Evolutionary conservation across 2,113 vertebrate species (phyloP), one percentile per base, ranked within the genome.

Genomic region (Entelurus aequoreus): DNA sequence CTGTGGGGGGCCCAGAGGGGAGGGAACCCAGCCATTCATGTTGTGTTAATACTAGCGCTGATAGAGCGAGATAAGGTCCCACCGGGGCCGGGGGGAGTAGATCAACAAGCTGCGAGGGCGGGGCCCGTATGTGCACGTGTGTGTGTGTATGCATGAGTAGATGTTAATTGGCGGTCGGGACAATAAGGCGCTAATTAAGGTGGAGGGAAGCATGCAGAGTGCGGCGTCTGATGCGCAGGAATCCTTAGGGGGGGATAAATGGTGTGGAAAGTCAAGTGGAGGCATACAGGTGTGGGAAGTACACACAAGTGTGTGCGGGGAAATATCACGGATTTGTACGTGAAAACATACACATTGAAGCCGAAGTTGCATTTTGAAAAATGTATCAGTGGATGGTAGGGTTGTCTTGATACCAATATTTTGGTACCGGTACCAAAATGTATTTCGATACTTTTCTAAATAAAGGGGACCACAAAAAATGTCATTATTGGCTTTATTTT

Each of bases 151-250:
- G 53, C 74, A 65, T 63, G 62, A 77, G 79, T 65, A 19, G 71
- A 52, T 66, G 74, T 75, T 87, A 88, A 89, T 85, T 85, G 78
- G 70, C 65, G 64, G 42, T 76, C 79, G 77, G 55, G 69, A 81
- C 77, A 84, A 78, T 81, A 58, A 49, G 52, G 62, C 42, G 4
- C 69, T 89, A 86, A 89, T 88, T 85, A 87, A 72, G 71, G 60
- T 69, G 66, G 3, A n/a, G 58, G 54, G 55, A 63, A 59, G 57
- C 44, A 21, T 60, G 64, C 62, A 40, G 51, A 48, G 64, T 72
- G 73, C 74, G 68, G 66, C 66, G 80, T 64, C 75, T 80, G 68
- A 84, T 80, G 82, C 77, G 60, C 49, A 80, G 81, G 82, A 82
- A 87, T 87, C 75, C 15, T 35, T 80, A 80, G 69, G 82, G 65